Percentiles rank a stretch among this genome's conserved stretches.
Conservation (phyloP, 1,140 invertebrate genomes). For the Spodoptera litura region DNA sequence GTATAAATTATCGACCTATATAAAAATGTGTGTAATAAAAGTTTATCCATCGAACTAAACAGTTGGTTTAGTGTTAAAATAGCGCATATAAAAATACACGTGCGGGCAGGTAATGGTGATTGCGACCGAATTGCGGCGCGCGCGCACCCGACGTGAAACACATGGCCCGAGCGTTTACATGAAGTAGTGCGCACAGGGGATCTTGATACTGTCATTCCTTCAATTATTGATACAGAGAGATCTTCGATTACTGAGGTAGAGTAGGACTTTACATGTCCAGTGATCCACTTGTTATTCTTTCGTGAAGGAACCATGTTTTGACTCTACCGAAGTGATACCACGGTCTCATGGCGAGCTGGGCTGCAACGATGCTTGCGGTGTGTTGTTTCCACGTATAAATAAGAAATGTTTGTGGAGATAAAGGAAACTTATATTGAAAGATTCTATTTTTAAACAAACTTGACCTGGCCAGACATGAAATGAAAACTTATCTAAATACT, state of each 20-base stretch:
- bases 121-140: constrained; percentile 69
- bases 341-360: too few species aligned
- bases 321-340: too few species aligned
- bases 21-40: constrained; percentile 49
- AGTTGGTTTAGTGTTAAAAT: constrained; percentile 65
- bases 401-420: too few species aligned
- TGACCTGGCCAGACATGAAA: too few species aligned
- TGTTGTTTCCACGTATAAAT: too few species aligned
- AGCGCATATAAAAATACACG: constrained; percentile 76
- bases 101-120: constrained; percentile 74
- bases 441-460: too few species aligned
- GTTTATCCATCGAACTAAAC: constrained; percentile 35
- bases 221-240: too few species aligned
- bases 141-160: constrained; percentile 72
- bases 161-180: constrained; percentile 70
- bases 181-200: constrained; percentile 8
- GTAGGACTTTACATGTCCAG: not conserved
- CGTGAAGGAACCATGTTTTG: too few species aligned
- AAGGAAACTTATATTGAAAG: too few species aligned
- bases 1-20: constrained; percentile 43
- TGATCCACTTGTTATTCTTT: not conserved
- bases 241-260: constrained; percentile 6
- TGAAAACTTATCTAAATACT: too few species aligned
- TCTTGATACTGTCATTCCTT: constrained; percentile 56
- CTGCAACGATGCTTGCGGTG: too few species aligned